These are phyloP conservation scores for Meloidogyne floridensis DNA, from an alignment of 1,140 invertebrate genomes.

Conservation along the genomic window DNA sequence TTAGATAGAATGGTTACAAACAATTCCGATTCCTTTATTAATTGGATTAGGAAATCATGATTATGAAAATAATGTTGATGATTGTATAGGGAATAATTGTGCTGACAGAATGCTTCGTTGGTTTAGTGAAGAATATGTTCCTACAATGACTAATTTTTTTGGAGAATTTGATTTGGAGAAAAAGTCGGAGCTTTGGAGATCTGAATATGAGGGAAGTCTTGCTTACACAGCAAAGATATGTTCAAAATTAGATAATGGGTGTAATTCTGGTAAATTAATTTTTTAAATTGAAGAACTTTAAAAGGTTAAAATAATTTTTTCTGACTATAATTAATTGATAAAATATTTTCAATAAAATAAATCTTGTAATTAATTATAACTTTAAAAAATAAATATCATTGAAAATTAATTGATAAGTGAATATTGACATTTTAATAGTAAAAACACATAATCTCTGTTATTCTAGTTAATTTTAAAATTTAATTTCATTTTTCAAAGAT, in stretches of 20 bases:
- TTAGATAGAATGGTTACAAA: slow-evolving; percentile 8
- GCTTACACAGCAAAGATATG: not conserved
- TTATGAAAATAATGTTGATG: slow-evolving; percentile 10
- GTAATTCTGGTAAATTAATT: not conserved
- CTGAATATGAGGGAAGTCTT: not conserved
- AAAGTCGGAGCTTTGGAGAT: not conserved
- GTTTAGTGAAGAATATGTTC: not conserved
- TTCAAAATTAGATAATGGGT: slow-evolving; percentile 1
- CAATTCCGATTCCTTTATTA: not conserved
- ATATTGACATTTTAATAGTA: too few relatives aligned
- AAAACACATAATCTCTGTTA: too few relatives aligned
- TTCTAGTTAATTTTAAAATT: not conserved
- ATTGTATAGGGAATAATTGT: slow-evolving; percentile 2
- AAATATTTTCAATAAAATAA: not conserved
- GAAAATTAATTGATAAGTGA: too few relatives aligned
- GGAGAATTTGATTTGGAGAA: not conserved
- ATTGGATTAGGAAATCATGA: not conserved
- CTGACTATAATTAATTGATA: too few relatives aligned
- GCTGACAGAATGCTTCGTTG: slow-evolving; percentile 4
- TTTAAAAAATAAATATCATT: too few relatives aligned
- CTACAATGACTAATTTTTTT: not conserved
- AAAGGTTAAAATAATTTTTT: too few relatives aligned
- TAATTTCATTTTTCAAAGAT: not conserved
- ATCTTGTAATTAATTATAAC: too few relatives aligned
- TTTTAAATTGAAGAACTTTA: too few relatives aligned